Conservation (phyloP, 2,888 invertebrate genomes). For the Zygogramma bicolorata region DNA sequence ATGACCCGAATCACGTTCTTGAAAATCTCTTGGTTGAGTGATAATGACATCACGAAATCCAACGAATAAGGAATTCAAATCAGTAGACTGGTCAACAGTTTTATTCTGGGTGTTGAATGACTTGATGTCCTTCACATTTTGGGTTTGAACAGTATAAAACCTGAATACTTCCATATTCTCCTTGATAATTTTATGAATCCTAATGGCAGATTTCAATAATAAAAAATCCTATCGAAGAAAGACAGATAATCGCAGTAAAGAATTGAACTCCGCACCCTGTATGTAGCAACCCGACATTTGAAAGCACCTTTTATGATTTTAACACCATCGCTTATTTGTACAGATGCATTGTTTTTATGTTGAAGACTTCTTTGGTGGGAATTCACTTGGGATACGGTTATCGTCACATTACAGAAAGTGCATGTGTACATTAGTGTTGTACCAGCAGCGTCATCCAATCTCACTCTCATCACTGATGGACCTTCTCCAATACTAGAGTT, state of each 20-base stretch:
- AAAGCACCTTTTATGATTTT: too few relatives aligned
- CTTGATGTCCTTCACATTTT: not conserved
- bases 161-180: constrained; percentile 15
- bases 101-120: not conserved
- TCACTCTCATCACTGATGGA: too few relatives aligned
- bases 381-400: too few relatives aligned
- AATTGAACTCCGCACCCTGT: not conserved
- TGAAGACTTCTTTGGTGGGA: too few relatives aligned
- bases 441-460: too few relatives aligned
- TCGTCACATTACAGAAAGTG: too few relatives aligned
- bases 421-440: too few relatives aligned
- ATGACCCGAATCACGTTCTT: not conserved
- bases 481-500: too few relatives aligned
- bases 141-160: not conserved
- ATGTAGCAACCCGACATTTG: too few relatives aligned
- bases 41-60: not conserved
- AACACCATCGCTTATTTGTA: too few relatives aligned
- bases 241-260: not conserved
- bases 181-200: not conserved
- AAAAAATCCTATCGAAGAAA: not conserved
- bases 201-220: not conserved
- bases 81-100: not conserved
- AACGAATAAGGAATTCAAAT: not conserved
- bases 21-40: not conserved
- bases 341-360: too few relatives aligned